Conservation (phyloP, 2,797 vertebrate genomes). For the Martes flavigula region DNA sequence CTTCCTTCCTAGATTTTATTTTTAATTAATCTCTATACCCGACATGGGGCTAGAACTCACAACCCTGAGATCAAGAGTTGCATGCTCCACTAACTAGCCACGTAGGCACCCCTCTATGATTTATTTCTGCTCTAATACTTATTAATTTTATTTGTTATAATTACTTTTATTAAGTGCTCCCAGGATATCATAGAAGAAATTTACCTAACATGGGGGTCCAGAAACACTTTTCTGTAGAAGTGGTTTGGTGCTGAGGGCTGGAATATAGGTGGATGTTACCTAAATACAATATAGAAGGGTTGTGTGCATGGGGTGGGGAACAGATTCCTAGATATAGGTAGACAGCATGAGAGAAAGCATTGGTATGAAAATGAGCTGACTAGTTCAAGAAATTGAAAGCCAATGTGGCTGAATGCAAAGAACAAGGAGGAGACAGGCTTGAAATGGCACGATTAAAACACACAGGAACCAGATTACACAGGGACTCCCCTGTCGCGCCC, state of each 20-base stretch:
- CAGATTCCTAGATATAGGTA: not conserved
- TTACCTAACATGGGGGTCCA: not conserved
- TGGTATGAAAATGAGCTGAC: not conserved
- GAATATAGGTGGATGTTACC: not conserved
- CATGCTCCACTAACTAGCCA: not conserved
- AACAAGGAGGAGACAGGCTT: not conserved
- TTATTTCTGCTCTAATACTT: not conserved
- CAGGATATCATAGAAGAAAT: not conserved
- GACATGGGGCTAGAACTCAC: not conserved
- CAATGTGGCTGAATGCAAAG: not conserved
- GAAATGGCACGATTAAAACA: not conserved
- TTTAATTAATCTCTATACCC: not conserved
- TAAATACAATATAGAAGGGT: not conserved
- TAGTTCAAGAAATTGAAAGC: not conserved
- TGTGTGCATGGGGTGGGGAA: not conserved
- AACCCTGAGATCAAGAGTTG: not conserved
- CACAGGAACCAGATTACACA: not conserved
- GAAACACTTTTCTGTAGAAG: not conserved
- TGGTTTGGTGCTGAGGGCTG: not conserved
- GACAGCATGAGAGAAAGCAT: not conserved
- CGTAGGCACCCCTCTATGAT: not conserved
- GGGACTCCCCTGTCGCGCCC: not conserved
- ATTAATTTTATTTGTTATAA: not conserved
- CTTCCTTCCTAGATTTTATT: not conserved
- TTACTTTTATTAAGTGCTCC: not conserved